Percentiles rank a stretch among this genome's conserved stretches.
Conservation (phyloP, 2,888 invertebrate genomes). For the Pyrgus malvae region DNA sequence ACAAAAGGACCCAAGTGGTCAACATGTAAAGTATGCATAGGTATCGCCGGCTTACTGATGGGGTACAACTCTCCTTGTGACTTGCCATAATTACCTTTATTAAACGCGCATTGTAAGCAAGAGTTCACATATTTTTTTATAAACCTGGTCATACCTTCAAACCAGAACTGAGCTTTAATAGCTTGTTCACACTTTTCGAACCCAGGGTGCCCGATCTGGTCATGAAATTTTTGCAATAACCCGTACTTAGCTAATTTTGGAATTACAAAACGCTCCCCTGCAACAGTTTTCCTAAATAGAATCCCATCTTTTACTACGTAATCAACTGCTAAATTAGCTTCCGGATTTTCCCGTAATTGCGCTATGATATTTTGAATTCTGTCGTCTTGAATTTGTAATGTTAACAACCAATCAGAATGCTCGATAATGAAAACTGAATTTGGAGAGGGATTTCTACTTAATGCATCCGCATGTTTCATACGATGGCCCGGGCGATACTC, state of each 20-base stretch:
- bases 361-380: too few species aligned
- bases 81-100: neutral
- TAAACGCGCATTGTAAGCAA: neutral
- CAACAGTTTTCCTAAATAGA: neutral
- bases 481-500: constrained; percentile 41
- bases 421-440: neutral
- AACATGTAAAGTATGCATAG: constrained; percentile 6
- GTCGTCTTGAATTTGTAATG: neutral
- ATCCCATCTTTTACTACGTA: neutral
- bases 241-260: neutral
- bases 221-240: neutral
- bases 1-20: constrained; percentile 4
- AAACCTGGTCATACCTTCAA: neutral
- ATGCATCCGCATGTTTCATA: constrained; percentile 45
- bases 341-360: neutral
- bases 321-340: neutral
- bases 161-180: constrained; percentile 3
- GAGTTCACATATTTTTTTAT: neutral
- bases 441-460: constrained; percentile 40
- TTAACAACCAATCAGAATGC: neutral
- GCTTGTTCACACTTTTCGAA: neutral
- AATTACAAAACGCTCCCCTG: neutral
- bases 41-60: neutral
- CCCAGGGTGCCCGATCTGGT: neutral
- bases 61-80: neutral